Percentiles rank a stretch among this genome's conserved stretches.
phyloP scores from a whole-genome alignment of 1,140 invertebrate species.

The Drosophila willistoni region DNA sequence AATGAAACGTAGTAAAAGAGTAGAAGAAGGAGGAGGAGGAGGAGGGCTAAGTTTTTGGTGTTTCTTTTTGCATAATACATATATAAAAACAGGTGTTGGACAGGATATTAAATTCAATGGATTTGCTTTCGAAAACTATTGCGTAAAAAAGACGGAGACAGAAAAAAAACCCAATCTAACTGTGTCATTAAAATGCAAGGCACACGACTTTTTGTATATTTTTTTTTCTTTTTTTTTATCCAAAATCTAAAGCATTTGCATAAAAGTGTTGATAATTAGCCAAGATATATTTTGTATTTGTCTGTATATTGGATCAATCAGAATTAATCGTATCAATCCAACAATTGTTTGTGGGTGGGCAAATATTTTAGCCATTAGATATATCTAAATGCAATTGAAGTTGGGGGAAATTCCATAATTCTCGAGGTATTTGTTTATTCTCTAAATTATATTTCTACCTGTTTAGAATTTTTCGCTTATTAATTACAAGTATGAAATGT shows the following conservation, averaged over 20 bases:
- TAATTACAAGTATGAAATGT: slow-evolving; percentile 21
- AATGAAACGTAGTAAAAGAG: slow-evolving; percentile 58
- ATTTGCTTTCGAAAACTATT: slow-evolving; percentile 50
- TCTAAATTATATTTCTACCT: slow-evolving; percentile 41
- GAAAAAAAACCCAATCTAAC: slow-evolving; percentile 10
- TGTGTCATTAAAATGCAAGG: slow-evolving; percentile 48
- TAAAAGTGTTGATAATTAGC: slow-evolving; percentile 52
- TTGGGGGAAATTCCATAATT: too few species aligned
- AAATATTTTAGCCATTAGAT: neutral
- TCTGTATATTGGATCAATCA: slow-evolving; percentile 44
- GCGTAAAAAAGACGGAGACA: slow-evolving; percentile 30
- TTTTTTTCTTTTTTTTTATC: slow-evolving; percentile 1
- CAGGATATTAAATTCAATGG: slow-evolving; percentile 69
- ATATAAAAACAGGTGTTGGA: slow-evolving; percentile 67
- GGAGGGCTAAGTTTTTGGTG: neutral
- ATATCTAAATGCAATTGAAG: neutral
- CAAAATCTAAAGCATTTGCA: slow-evolving; percentile 50
- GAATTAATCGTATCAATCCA: slow-evolving; percentile 5
- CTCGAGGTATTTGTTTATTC: slow-evolving; percentile 31
- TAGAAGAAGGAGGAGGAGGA: neutral
- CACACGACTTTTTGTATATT: slow-evolving; percentile 33
- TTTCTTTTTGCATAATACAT: slow-evolving; percentile 57
- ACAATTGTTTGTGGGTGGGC: neutral
- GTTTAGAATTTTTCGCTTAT: slow-evolving; percentile 28
- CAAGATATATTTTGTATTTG: slow-evolving; percentile 2